Base-by-base conservation (phyloP, 92 coral and sea anemone species). In the Pocillopora meandrina region DNA sequence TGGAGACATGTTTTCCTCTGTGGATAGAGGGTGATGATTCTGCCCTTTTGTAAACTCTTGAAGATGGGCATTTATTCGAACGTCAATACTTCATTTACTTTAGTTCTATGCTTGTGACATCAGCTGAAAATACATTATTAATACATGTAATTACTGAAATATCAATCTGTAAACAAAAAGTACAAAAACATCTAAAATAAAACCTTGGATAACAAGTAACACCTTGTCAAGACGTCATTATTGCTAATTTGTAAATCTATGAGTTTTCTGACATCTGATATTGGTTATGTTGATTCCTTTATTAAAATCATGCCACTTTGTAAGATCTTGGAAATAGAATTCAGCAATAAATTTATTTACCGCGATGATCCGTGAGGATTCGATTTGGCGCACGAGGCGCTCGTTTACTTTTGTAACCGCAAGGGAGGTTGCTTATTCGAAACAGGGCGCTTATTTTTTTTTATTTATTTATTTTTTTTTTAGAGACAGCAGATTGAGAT, bases 51-150 rank as follows among this genome's bases (percentile, higher is more conserved):
- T 42, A 3, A 42, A 42, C 52, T 42, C 52, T 7, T 26, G 8
- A 42, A 42, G 52, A 42, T 42, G 52, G 52, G 52, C 52, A 42
- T 42, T 42, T 75, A 75, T 75, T 75, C 64, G 79, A 57, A 19
- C 79, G 14, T 63, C 64, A 75, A 56, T 56, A 55, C 52, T 75
- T 57, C 79, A 75, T 75, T 75, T 75, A 56, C 52, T 57, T 0
- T 16, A 75, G 79, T 75, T 75, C 14, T n/a, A 23, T 75, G 79
- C 79, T 63, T 75, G 79, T 75, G 79, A 63, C 79, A 75, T n/a
- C 52, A 63, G 55, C 34, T 75, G n/a, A 71, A 75, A 59, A 75
- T 75, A 75, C 79, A 75, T 75, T 23, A 75, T 57, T 75, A 71
- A 71, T 35, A 56, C 65, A 75, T 52, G 64, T 23, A 31, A 19